A percentile compares a stretch with the other conserved stretches of the same genome.
These are phyloP conservation scores for Lasioglossum malachurum DNA, from an alignment of 2,888 invertebrate species.

Conservation along the genomic window DNA sequence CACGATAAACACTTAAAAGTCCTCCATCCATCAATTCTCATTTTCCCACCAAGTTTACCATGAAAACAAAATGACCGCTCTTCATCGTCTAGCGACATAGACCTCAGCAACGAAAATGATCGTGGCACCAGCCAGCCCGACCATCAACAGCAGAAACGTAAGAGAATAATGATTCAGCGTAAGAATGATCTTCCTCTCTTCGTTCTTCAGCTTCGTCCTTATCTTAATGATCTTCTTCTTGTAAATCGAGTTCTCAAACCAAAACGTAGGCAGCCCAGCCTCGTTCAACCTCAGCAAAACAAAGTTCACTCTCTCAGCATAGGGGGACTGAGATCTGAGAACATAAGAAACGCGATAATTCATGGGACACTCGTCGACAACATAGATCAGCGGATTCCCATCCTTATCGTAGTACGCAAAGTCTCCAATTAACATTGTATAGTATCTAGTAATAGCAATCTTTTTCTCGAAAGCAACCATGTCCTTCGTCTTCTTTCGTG, in stretches of 20 bases:
- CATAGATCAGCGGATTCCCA: conserved; percentile 64
- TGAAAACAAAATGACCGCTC: not conserved
- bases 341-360: conserved; percentile 70
- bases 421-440: conserved; percentile 58
- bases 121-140: conserved; percentile 55
- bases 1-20: not conserved
- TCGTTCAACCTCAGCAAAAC: conserved; percentile 68
- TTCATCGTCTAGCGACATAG: conserved; percentile 35
- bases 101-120: conserved; percentile 68
- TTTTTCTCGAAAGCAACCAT: conserved; percentile 55
- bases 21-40: not conserved
- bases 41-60: not conserved
- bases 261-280: conserved; percentile 68
- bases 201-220: conserved; percentile 26
- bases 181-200: conserved; percentile 54
- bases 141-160: conserved; percentile 64
- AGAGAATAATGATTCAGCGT: conserved; percentile 70
- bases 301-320: conserved; percentile 65
- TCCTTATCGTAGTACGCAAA: conserved; percentile 66
- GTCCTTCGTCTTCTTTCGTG: conserved; percentile 48
- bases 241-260: conserved; percentile 63
- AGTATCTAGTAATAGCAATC: conserved; percentile 61
- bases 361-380: conserved; percentile 71
- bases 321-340: conserved; percentile 62
- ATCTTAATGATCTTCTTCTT: conserved; percentile 28